Evolutionary conservation across 2,888 invertebrate species (phyloP).

Genomic region (Noctua janthina): DNA sequence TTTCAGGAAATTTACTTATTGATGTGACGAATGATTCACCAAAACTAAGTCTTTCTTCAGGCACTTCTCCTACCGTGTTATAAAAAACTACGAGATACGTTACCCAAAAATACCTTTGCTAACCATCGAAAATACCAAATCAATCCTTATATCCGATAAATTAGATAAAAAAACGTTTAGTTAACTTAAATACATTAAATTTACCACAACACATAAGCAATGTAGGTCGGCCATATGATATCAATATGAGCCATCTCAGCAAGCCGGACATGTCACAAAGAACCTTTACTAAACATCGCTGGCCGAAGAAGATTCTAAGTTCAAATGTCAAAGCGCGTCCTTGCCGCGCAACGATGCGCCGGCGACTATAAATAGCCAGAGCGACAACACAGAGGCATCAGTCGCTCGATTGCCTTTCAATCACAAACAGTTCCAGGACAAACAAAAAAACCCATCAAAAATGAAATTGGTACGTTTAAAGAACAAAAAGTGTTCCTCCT

Average conservation of each 20-base stretch:
- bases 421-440: constrained; percentile 73
- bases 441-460: constrained; percentile 75
- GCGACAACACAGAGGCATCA: constrained; percentile 79
- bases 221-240: constrained; percentile 51
- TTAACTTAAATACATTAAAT: not conserved
- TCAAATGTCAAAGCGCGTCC: constrained; percentile 88
- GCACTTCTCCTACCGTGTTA: not conserved
- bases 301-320: constrained; percentile 82
- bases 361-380: constrained; percentile 80
- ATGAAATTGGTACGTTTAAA: constrained; percentile 88
- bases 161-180: not conserved
- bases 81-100: not conserved
- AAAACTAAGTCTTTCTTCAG: not conserved
- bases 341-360: constrained; percentile 75
- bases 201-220: constrained; percentile 23
- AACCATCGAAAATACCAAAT: not conserved
- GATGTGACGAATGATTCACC: not conserved
- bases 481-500: constrained; percentile 34
- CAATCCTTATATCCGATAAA: not conserved
- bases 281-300: constrained; percentile 73
- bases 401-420: constrained; percentile 81
- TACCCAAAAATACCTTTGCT: not conserved
- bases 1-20: not conserved
- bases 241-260: constrained; percentile 48
- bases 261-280: constrained; percentile 77